Percentiles rank a stretch among this genome's conserved stretches.
Conservation (phyloP, 2,113 vertebrate species). For the Phylloscopus trochilus region DNA sequence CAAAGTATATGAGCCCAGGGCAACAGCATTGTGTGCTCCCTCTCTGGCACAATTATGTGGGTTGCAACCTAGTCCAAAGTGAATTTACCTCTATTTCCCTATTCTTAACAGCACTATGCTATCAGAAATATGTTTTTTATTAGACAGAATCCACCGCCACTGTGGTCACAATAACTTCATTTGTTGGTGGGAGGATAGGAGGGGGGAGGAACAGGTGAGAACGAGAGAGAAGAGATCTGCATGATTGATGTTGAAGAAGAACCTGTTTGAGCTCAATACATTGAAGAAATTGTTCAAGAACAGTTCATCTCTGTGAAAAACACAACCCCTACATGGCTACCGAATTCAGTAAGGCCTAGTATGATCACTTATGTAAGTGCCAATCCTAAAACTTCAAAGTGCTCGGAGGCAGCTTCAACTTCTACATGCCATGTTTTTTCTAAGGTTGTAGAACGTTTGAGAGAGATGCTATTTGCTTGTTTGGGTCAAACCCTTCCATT, state of each 20-base stretch:
- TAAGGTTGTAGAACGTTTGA: background rate
- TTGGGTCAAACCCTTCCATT: background rate
- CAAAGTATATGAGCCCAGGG: background rate
- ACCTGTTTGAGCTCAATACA: background rate
- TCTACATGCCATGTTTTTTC: background rate
- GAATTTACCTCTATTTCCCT: background rate
- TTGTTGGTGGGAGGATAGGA: background rate
- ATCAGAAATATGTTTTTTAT: background rate
- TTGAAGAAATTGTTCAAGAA: conserved; percentile 41
- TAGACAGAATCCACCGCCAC: background rate
- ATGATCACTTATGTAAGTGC: conserved; percentile 20
- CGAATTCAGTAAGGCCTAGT: conserved; percentile 34
- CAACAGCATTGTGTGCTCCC: fast-evolving
- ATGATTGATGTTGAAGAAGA: conserved; percentile 1
- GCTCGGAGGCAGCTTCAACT: background rate
- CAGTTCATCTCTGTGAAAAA: conserved; percentile 30
- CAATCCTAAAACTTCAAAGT: background rate
- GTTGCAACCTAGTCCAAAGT: background rate
- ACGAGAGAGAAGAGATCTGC: background rate
- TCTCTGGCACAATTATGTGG: background rate
- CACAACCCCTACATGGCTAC: background rate
- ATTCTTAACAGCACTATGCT: background rate
- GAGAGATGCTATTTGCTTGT: background rate
- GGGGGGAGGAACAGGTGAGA: background rate
- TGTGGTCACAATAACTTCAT: background rate